Evolutionary conservation across 2,113 vertebrate genomes (phyloP), one percentile per base, ranked within the genome.

Genomic region (Ictidomys tridecemlineatus): DNA sequence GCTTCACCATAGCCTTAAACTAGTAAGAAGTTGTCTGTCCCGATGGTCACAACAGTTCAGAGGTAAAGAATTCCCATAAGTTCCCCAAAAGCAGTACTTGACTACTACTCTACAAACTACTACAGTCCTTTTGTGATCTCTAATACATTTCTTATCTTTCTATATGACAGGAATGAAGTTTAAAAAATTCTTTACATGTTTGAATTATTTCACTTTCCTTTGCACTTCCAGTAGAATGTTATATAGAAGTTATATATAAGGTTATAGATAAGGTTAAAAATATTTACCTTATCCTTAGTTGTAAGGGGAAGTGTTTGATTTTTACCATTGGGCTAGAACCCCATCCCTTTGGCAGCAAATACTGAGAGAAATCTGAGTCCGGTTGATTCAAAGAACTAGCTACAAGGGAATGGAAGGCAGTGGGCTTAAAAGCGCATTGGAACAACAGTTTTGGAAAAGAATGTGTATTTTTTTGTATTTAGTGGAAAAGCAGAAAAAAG

Each of bases 121-220:
- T 8, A 17, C 26, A 51, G 42, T 67, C 61, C 7, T 76, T 89
- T 6, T 82, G 58, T 74, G 28, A 88, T 2, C 24, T 73, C 3
- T 51, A 63, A 24, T 14, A 65, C 30, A 17, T 74, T 87, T 17
- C 12, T 91, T 93, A 65, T 42, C 6, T 78, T 51, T 45, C 42
- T 45, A 45, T 45, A 45, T 45, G 42, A 45, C 8, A 45, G 42
- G 42, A 45, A 45, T 45, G 42, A 45, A 45, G 42, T 45, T 45
- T 45, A 45, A 45, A 45, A 45, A 51, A 51, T 12, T 51, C 48
- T 51, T 51, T 51, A 51, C 12, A 51, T 51, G 48, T 92, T 30
- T 87, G 7, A 78, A 65, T 90, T 39, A 61, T 72, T 82, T 94
- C 20, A 74, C 42, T 85, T 90, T 22, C 63, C 17, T 96, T 42